phyloP scores from a whole-genome alignment of 2,113 vertebrate genomes.

The Passer domesticus region DNA sequence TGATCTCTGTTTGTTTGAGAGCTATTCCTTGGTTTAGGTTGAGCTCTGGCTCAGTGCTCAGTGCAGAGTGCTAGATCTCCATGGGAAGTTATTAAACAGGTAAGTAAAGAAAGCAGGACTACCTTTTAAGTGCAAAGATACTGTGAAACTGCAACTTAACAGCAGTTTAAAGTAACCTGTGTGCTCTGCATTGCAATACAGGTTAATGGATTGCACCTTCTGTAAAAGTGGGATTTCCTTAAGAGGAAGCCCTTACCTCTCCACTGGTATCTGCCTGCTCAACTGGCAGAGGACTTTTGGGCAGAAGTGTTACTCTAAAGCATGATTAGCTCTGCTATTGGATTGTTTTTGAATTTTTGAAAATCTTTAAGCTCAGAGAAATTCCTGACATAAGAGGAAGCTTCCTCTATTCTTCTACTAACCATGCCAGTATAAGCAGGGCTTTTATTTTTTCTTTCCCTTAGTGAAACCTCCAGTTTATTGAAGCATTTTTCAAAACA shows the following conservation, averaged over 20 bases:
- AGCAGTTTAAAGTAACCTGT: not conserved
- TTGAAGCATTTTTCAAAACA: not conserved
- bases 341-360: not conserved
- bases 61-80: not conserved
- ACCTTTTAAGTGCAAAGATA: not conserved
- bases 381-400: not conserved
- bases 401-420: not conserved
- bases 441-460: not conserved
- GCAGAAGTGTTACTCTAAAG: not conserved
- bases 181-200: not conserved
- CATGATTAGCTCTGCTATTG: not conserved
- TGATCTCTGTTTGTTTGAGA: not conserved
- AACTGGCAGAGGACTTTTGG: not conserved
- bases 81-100: not conserved
- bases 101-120: not conserved
- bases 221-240: not conserved
- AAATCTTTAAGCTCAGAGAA: not conserved
- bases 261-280: not conserved
- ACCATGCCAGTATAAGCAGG: not conserved
- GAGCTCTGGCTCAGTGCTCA: not conserved
- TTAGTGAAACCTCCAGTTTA: not conserved
- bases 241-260: not conserved
- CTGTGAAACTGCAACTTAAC: not conserved
- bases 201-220: not conserved
- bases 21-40: not conserved